Conservation (phyloP, 2,888 invertebrate genomes). For the Exocentrus adspersus region DNA sequence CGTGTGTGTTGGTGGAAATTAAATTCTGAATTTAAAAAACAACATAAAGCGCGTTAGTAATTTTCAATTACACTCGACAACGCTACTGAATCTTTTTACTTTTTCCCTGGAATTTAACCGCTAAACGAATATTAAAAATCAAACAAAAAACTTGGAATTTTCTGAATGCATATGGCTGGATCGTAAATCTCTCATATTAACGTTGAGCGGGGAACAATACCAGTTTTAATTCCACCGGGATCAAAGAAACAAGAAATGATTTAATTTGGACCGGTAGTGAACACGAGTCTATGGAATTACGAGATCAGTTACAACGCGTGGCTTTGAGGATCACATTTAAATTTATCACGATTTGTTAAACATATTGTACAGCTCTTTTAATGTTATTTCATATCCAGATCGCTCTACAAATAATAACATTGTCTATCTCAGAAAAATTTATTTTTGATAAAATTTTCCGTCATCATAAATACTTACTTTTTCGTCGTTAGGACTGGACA, state of each 20-base stretch:
- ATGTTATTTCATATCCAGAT: too few species aligned
- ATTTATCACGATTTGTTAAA: neutral
- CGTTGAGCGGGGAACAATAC: slow-evolving; percentile 17
- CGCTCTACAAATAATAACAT: too few species aligned
- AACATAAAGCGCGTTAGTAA: too few species aligned
- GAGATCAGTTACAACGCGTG: slow-evolving; percentile 15
- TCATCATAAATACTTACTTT: slow-evolving; percentile 66
- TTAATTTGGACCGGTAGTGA: slow-evolving; percentile 36
- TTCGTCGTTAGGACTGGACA: slow-evolving; percentile 67
- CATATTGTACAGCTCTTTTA: too few species aligned
- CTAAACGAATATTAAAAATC: neutral
- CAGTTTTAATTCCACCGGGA: slow-evolving; percentile 39
- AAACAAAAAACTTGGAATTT: neutral
- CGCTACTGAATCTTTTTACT: too few species aligned
- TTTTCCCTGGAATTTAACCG: too few species aligned
- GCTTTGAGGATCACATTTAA: slow-evolving; percentile 6
- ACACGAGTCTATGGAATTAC: slow-evolving; percentile 10
- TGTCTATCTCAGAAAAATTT: too few species aligned
- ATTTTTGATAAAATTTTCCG: too few species aligned
- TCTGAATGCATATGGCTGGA: neutral
- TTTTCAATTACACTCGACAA: neutral
- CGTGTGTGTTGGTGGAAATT: slow-evolving; percentile 1
- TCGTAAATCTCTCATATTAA: neutral
- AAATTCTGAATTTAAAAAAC: too few species aligned
- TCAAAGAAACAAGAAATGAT: slow-evolving; percentile 38